phyloP scores from a whole-genome alignment of 2,888 invertebrate species.

The Ptilodon capucinus region DNA sequence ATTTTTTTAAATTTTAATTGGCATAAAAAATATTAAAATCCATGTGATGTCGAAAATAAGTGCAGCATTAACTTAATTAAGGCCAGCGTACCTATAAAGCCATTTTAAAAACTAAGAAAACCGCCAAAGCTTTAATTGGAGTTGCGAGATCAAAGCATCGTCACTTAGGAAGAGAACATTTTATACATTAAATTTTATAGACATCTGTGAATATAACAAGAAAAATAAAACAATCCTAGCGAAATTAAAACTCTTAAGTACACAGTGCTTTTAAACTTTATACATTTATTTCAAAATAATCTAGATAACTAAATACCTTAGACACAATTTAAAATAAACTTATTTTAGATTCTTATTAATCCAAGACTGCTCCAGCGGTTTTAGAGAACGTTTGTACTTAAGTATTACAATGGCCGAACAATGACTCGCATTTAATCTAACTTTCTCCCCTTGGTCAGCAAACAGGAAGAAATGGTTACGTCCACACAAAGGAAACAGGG shows the following conservation, averaged over 20 bases:
- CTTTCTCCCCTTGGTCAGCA: conserved; percentile 67
- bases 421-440: conserved; percentile 68
- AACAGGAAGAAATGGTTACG: conserved; percentile 63
- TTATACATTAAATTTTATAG: background rate
- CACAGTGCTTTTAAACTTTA: too few relatives aligned
- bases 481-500: conserved; percentile 66
- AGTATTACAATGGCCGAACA: conserved; percentile 42
- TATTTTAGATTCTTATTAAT: too few relatives aligned
- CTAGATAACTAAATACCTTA: too few relatives aligned
- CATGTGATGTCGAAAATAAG: background rate
- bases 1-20: too few relatives aligned
- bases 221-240: background rate
- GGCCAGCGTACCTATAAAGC: background rate
- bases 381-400: conserved; percentile 22
- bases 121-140: background rate
- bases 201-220: too few relatives aligned
- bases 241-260: background rate
- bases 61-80: background rate
- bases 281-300: too few relatives aligned
- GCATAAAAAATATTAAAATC: background rate
- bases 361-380: conserved; percentile 1
- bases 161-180: background rate
- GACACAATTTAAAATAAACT: too few relatives aligned
- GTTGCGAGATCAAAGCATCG: background rate
- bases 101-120: background rate